Percentiles rank a stretch among this genome's conserved stretches.
Conservation (phyloP, 1,140 invertebrate species). For the Dinoponera quadriceps region DNA sequence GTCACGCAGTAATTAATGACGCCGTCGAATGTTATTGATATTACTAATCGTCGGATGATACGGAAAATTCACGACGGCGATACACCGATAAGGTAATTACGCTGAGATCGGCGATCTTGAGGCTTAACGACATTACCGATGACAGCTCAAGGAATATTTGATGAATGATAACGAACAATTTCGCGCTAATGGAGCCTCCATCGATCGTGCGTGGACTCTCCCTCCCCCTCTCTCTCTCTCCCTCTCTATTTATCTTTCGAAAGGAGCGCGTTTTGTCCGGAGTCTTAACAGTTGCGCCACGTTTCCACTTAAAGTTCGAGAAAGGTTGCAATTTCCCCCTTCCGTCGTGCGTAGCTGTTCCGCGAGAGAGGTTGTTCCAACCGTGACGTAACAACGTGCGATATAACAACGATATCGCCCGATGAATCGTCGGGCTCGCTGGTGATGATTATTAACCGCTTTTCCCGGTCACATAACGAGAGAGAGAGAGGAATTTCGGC, state of each 20-base stretch:
- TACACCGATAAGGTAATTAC: slow-evolving; percentile 12
- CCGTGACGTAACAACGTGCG: not conserved
- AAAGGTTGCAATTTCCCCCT: too few relatives aligned
- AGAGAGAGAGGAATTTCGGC: slow-evolving; percentile 20
- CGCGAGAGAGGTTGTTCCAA: too few relatives aligned
- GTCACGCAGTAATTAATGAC: slow-evolving; percentile 17
- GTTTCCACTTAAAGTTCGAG: too few relatives aligned
- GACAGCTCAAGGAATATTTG: slow-evolving; percentile 23
- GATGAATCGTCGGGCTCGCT: not conserved
- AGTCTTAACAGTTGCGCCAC: too few relatives aligned
- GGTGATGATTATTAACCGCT: slow-evolving; percentile 23
- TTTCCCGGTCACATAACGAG: not conserved
- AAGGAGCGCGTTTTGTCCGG: too few relatives aligned
- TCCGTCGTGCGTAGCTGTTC: too few relatives aligned
- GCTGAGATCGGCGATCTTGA: not conserved
- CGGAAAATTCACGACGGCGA: not conserved
- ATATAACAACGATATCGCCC: not conserved
- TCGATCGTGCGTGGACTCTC: not conserved
- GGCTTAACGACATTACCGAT: slow-evolving; percentile 27
- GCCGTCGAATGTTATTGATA: slow-evolving; percentile 38
- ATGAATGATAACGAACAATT: slow-evolving; percentile 31
- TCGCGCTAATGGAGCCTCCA: not conserved
- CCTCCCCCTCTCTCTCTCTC: too few relatives aligned
- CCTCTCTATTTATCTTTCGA: not conserved
- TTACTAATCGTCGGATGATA: slow-evolving; percentile 17